Evolutionary conservation across 2,797 vertebrate genomes (phyloP).

Genomic region (Anguilla pacifica): DNA sequence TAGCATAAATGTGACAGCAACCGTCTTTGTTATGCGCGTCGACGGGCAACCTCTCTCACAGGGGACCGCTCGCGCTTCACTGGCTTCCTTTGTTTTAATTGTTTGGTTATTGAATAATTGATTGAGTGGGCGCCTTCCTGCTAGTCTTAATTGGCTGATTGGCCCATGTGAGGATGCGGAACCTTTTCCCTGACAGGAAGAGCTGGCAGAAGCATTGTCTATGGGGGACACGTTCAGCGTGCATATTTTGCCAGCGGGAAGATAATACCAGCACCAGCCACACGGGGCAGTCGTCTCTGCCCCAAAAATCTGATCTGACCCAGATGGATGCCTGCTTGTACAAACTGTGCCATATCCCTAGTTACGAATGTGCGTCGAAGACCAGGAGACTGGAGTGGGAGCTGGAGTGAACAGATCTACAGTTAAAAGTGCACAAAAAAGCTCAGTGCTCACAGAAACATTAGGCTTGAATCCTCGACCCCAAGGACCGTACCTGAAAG

Average conservation of each 20-base stretch:
- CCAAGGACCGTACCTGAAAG: background rate
- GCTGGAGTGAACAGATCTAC: background rate
- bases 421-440: background rate
- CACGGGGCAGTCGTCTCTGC: background rate
- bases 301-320: background rate
- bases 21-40: background rate
- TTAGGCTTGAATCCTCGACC: background rate
- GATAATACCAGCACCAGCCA: background rate
- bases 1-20: constrained; percentile 10
- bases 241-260: background rate
- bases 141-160: constrained; percentile 1
- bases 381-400: background rate
- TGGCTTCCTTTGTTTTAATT: constrained; percentile 9
- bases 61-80: background rate
- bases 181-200: constrained; percentile 8
- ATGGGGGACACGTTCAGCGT: background rate
- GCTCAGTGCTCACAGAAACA: background rate
- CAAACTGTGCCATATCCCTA: background rate
- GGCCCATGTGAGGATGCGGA: background rate
- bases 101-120: constrained; percentile 16
- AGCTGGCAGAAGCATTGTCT: background rate
- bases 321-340: background rate
- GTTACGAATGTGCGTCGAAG: background rate
- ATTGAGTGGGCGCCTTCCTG: constrained; percentile 1
- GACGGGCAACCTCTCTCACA: background rate